Evolutionary conservation across 2,797 vertebrate species (phyloP), one percentile per base, ranked within the genome.

Genomic region (Gymnoscopelus braueri): DNA sequence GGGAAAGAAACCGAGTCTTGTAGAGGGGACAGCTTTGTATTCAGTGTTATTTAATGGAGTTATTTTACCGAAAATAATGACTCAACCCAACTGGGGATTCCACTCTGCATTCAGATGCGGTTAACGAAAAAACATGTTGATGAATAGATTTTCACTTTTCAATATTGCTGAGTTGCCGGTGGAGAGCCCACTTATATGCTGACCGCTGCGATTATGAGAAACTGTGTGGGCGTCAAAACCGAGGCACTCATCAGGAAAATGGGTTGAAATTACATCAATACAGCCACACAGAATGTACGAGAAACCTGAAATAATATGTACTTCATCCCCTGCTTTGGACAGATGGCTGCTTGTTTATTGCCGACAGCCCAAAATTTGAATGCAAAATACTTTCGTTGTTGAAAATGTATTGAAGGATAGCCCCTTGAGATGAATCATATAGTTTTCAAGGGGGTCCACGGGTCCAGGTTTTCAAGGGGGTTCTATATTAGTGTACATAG

Each of bases 61-160:
- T 84, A 87, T 91, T 90, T 90, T 74, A 84, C 84, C 72, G 79
- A 89, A 86, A 87, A 79, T 89, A 93, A 92, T 88, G 88, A 91
- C 87, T 92, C 84, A 81, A 89, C 82, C 83, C 87, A 82, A 85
- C 80, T 81, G 85, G 84, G 91, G 87, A 88, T 90, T 88, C 86
- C 80, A 88, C 87, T 92, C 85, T 79, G 90, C 86, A 89, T 90
- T 91, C 90, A 90, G 87, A 91, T 89, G 87, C 89, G 86, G 90
- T 93, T 92, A 91, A 91, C 85, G 65, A 79, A 86, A 92, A 92
- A 92, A 90, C 87, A 88, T 91, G 91, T 92, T 92, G 93, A 93
- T 91, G 88, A 92, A 93, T 91, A 91, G 90, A 90, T 89, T 91
- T 91, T 86, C 78, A 85, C 88, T 90, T 90, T 89, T 87, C 87